Evolutionary conservation across 2,797 vertebrate species (phyloP), one percentile per base, ranked within the genome.

Genomic region (Ctenopoma multispine): DNA sequence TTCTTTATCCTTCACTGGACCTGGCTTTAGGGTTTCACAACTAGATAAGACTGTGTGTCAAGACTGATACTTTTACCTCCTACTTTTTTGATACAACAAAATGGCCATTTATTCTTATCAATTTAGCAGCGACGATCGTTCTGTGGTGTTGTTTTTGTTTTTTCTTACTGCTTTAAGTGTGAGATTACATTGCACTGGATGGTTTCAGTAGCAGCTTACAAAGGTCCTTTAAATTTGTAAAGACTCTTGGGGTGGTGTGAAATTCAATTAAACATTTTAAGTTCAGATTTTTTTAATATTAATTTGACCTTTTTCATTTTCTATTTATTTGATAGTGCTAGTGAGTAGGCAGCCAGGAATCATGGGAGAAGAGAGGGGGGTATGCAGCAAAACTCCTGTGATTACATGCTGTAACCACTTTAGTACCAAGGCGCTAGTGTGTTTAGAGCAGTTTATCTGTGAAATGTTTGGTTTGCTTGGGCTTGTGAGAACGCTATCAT

Each of bases 11-110:
- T 84, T 61, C 73, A 41, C 82, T 82, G 82, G 64, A 75, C 74
- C 27, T 11, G 48, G 87, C 87, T 90, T 83, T 67, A 81, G 74
- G 86, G 79, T 91, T 89, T 92, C 87, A 90, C 64, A 73, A 70
- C 67, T 49, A 89, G 78, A 90, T 89, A 85, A 71, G 59, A 85
- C 71, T 67, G 68, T 71, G 71, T 90, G 72, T 84, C 73, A 75
- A 76, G 75, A 86, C 54, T 70, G 50, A 87, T 73, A 77, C 76
- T 73, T 79, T 63, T 71, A 47, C 50, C 27, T 74, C 61, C 70
- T 18, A 31, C 59, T 51, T 75, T 63, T 59, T 60, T 75, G 74
- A 81, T 79, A 72, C 73, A 75, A 74, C 58, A 75, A 73, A 61
- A 76, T 53, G 57, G 77, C 72, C 36, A 1, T 65, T 74, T 71